Base-by-base conservation (phyloP, 2,888 invertebrate species). In the Cabera pusaria region DNA sequence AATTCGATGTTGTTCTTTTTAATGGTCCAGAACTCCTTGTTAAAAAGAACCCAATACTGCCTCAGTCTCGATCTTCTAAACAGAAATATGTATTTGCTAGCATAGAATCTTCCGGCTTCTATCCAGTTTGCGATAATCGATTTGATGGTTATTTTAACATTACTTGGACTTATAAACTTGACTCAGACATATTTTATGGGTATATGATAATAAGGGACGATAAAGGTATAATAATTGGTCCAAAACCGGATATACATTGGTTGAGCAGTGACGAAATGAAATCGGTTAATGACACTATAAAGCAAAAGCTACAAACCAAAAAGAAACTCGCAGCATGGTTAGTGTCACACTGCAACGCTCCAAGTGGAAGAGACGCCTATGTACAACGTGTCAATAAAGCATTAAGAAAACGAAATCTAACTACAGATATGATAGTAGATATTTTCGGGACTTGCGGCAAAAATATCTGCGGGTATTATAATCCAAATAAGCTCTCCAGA, bases 251-350 rank as follows among this genome's bases (percentile, higher is more conserved):
- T 0, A 72, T 74, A 64, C 55, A 64, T 25, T 75, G 74, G 75
- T 40, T 56, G 18, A 57, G 52, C 5, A 1, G 56, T 0, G 34
- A 61, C 31, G 59, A 66, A 0, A 73, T 73, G 72, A 40, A 52
- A 0, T 63, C 65, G 2, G 49, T 69, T 1, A 50, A 52, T 31
- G 36, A 62, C 2, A 53, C 60, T 6, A 39, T 76, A 0, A 72
- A 53, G 33, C 10, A 48, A 1, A 62, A 59, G 10, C 34, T 79
- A 6, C 56, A 36, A 3, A 40, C 40, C 2, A 80, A 80, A 40
- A 65, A 40, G 0, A 67, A 56, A 40, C 65, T 72, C 2, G 79
- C 69, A 0, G 77, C 78, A 2, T 79, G 79, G 80, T 64, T 79
- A 23, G 73, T 73, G 0, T 79, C 79, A 1, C 67, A 77, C 12